phyloP scores from a whole-genome alignment of 2,113 vertebrate genomes.

The Microcebus tavaratra region DNA sequence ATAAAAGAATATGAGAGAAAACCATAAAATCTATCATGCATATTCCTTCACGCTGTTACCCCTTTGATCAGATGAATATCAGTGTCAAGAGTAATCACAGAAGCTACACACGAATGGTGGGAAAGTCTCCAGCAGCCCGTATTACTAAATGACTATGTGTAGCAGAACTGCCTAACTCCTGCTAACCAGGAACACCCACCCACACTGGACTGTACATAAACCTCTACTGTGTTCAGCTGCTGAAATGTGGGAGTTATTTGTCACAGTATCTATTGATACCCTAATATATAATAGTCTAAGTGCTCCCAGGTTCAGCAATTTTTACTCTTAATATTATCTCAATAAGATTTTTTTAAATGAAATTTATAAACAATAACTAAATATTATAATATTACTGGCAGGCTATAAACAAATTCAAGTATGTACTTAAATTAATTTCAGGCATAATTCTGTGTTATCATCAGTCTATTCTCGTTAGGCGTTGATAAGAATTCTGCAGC shows the following conservation, averaged over 20 bases:
- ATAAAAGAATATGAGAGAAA: neutral
- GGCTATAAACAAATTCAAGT: constrained; percentile 28
- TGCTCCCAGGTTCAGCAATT: neutral
- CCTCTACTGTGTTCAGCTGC: neutral
- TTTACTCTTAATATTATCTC: neutral
- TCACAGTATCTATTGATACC: neutral
- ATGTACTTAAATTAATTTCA: constrained; percentile 29
- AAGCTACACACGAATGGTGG: neutral
- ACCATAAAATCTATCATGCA: neutral
- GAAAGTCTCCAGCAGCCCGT: neutral
- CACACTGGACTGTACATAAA: neutral
- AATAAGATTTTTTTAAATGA: neutral
- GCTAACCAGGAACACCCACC: neutral
- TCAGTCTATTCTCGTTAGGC: neutral
- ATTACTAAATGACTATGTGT: neutral
- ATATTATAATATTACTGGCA: neutral
- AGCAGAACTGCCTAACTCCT: neutral
- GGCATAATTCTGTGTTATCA: neutral
- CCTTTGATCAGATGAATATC: neutral
- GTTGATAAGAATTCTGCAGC: neutral
- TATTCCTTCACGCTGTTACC: neutral
- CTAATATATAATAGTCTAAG: neutral
- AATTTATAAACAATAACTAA: constrained; percentile 11
- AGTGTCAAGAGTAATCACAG: neutral
- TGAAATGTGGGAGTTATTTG: neutral